Evolutionary conservation across 2,888 invertebrate species (phyloP).

Genomic region (Apamea epomidion): DNA sequence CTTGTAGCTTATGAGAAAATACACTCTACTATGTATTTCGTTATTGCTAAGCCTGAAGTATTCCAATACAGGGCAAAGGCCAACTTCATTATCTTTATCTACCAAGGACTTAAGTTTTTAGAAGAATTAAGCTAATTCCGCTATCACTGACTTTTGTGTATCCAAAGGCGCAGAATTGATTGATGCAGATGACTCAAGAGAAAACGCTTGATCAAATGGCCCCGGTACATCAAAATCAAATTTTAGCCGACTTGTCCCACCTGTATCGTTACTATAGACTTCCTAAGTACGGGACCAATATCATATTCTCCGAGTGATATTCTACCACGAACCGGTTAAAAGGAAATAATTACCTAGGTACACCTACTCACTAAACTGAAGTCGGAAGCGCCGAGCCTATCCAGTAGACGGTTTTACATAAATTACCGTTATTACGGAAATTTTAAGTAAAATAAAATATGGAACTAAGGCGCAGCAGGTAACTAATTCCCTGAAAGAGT

Average conservation of each 20-base stretch:
- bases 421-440: conserved; percentile 6
- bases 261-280: background rate
- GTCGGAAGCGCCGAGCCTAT: conserved; percentile 37
- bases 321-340: conserved; percentile 2
- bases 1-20: background rate
- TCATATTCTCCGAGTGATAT: conserved; percentile 2
- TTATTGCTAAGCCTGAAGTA: background rate
- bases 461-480: background rate
- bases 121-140: background rate
- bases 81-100: background rate
- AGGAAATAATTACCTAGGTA: conserved; percentile 45
- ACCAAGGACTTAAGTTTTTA: background rate
- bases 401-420: conserved; percentile 28
- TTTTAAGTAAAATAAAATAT: conserved; percentile 5
- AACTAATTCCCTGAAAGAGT: background rate
- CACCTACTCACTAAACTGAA: conserved; percentile 10
- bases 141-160: background rate
- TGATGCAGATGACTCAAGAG: background rate
- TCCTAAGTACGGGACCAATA: conserved; percentile 39
- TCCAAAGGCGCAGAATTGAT: too few species aligned
- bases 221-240: background rate
- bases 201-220: background rate
- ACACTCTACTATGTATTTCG: background rate
- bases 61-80: background rate
- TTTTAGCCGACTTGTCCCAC: background rate